Evolutionary conservation across 2,888 invertebrate species (phyloP).

Genomic region (Arenicola marina): DNA sequence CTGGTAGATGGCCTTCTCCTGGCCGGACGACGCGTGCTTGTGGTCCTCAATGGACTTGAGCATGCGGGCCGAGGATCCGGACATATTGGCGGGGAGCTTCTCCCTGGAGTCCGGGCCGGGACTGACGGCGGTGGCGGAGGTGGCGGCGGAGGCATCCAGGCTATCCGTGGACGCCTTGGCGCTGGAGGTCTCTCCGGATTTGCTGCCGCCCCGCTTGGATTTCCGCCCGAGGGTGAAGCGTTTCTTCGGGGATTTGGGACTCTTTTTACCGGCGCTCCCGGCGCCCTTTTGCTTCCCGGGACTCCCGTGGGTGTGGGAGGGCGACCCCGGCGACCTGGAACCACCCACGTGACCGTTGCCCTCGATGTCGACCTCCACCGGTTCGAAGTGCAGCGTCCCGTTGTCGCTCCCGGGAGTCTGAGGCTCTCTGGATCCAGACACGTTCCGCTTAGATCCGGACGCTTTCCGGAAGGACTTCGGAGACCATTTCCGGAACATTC

Average conservation of each 20-base stretch:
- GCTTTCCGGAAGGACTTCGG: neutral
- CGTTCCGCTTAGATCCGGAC: neutral
- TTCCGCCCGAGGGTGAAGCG: neutral
- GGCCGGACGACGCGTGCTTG: slow-evolving; percentile 13
- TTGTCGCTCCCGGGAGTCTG: neutral
- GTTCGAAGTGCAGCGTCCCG: neutral
- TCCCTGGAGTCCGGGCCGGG: no score
- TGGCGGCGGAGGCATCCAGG: neutral
- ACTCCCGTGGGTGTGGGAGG: neutral
- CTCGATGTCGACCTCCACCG: neutral
- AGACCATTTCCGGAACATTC: neutral
- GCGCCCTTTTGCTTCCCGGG: neutral
- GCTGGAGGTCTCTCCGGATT: neutral
- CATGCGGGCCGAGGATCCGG: slow-evolving; percentile 9
- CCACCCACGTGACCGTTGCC: no score
- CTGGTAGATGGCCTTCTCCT: slow-evolving; percentile 45
- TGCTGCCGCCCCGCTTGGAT: neutral
- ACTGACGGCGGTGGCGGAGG: neutral
- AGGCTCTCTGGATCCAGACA: neutral
- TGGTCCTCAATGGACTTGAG: slow-evolving; percentile 48
- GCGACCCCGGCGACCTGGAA: neutral
- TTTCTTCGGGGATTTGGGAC: neutral
- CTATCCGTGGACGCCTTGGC: neutral
- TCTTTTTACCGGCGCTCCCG: neutral
- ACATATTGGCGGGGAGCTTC: no score